phyloP scores from a whole-genome alignment of 2,113 vertebrate genomes.

The Calypte anna region DNA sequence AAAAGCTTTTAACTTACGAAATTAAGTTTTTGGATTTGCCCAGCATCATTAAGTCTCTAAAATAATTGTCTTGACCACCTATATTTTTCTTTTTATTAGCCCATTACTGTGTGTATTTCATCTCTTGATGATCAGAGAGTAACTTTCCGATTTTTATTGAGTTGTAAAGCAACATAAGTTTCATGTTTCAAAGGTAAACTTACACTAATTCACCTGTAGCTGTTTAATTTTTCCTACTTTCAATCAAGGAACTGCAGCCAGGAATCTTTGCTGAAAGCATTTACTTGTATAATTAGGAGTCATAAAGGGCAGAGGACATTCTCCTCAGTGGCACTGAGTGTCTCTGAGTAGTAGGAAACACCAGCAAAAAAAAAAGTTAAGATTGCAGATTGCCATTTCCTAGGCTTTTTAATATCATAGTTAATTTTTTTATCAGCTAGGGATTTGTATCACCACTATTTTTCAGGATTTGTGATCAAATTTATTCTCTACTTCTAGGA shows the following conservation, averaged over 20 bases:
- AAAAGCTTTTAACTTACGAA: neutral
- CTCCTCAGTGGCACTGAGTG: neutral
- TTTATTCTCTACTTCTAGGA: neutral
- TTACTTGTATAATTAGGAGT: neutral
- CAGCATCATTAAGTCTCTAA: neutral
- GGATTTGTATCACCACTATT: neutral
- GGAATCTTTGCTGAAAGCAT: neutral
- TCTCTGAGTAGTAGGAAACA: neutral
- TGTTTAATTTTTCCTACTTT: neutral
- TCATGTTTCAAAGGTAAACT: neutral
- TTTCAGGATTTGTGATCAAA: neutral
- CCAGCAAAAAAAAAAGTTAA: neutral
- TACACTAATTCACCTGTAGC: neutral
- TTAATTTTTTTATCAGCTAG: neutral
- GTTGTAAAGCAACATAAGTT: neutral
- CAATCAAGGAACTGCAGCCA: neutral
- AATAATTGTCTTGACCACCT: neutral
- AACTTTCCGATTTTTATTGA: neutral
- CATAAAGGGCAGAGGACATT: neutral
- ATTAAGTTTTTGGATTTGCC: neutral
- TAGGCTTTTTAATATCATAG: neutral
- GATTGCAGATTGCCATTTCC: neutral
- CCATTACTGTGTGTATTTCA: neutral
- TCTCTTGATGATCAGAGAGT: neutral
- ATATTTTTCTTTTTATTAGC: neutral